Evolutionary conservation across 2,113 vertebrate species (phyloP), one percentile per base, ranked within the genome.

Genomic region (Microcebus griseorufus): DNA sequence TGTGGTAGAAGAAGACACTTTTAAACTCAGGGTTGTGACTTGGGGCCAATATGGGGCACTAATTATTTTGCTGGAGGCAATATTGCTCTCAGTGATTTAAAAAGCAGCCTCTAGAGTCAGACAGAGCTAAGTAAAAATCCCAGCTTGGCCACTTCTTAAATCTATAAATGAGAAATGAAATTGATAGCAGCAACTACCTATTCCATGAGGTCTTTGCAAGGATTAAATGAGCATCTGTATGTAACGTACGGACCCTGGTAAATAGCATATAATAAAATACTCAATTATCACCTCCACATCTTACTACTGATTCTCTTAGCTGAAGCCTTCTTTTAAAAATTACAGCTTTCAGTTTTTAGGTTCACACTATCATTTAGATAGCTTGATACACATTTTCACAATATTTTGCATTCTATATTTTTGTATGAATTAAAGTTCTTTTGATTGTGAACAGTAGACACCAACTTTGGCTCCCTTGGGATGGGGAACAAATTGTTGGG

Each of bases 31-130:
- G 62, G 17, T 58, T 82, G 34, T 39, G 72, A 53, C 37, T 76
- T 58, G 11, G 39, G 86, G 65, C 18, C 39, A 62, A 48, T 10
- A 25, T 17, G 32, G 12, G 17, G 9, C 37, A 85, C 80, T 90
- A 88, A 79, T 86, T 89, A 76, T 62, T 95, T 96, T 73, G 73
- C 81, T 69, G 76, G 73, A 93, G 85, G 45, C 64, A 85, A 16
- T 64, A n/a, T 29, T 90, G 64, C 64, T 96, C 25, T 64, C 87
- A 85, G 70, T 48, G 64, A 94, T 51, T 67, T 65, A 51, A 34
- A 85, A 88, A 81, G 65, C 29, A 55, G 67, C 11, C 22, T 60
- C 45, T 79, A 55, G 18, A 70, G 51, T 72, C 88, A 92, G 80
- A 79, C 34, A 92, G 80, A 67, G 5, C 34, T 20, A 25, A 34